Evolutionary conservation across 2,797 vertebrate species (phyloP).

Genomic region (Acrossocheilus wenchowensis): DNA sequence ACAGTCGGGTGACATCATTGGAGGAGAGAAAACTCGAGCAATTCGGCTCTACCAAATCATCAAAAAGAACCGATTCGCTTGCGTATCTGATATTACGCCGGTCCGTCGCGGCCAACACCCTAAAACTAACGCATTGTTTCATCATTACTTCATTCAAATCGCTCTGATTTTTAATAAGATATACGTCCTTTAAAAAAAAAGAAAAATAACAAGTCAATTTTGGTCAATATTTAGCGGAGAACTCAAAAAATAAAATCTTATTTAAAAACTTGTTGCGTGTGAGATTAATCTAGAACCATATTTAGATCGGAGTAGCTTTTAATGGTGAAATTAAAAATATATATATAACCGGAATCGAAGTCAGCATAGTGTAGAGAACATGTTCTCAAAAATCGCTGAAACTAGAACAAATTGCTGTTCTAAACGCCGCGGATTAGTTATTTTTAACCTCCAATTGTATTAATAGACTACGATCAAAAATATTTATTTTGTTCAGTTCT

Average conservation of each 20-base stretch:
- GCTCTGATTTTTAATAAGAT: background rate
- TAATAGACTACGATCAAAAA: background rate
- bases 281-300: background rate
- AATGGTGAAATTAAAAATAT: background rate
- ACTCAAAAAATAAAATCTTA: rapidly evolving
- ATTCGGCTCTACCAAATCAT: background rate
- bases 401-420: too few relatives aligned
- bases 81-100: conserved; percentile 8
- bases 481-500: background rate
- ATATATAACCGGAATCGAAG: rapidly evolving
- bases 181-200: background rate
- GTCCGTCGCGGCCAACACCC: conserved; percentile 62
- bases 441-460: background rate
- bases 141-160: conserved; percentile 30
- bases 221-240: rapidly evolving
- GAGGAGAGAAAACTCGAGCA: background rate
- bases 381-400: too few relatives aligned
- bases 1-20: rapidly evolving
- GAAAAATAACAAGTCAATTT: rapidly evolving
- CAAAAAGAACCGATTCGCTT: conserved; percentile 10
- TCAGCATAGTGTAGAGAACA: rapidly evolving
- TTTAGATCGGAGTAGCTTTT: background rate
- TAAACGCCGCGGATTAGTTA: background rate
- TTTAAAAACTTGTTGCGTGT: conserved; percentile 6
- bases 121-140: conserved; percentile 42